These are phyloP conservation scores for Zaprionus lineosus DNA, from an alignment of 2,888 invertebrate species.

Conservation along the genomic window DNA sequence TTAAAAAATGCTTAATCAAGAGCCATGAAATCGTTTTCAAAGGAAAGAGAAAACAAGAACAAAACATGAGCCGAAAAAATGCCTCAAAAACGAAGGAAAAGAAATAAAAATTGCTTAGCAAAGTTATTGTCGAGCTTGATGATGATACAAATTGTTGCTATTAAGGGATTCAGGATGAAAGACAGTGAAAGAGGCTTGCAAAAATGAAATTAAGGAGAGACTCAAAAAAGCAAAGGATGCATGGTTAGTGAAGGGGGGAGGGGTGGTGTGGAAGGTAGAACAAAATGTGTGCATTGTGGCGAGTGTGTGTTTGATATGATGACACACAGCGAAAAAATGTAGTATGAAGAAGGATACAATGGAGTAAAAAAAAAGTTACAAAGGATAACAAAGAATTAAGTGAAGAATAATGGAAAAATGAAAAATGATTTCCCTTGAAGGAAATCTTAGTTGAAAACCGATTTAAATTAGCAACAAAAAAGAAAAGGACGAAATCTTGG, in stretches of 20 bases:
- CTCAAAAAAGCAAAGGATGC: slow-evolving; percentile 7
- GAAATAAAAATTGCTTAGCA: slow-evolving; percentile 66
- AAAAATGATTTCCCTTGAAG: no score
- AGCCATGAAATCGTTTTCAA: slow-evolving; percentile 65
- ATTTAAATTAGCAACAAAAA: no score
- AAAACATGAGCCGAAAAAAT: neutral
- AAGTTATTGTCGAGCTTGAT: slow-evolving; percentile 61
- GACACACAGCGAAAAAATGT: slow-evolving; percentile 18
- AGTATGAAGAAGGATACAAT: neutral
- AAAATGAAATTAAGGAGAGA: slow-evolving; percentile 12
- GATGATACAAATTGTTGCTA: slow-evolving; percentile 71
- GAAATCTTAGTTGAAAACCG: no score
- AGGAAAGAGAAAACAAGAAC: slow-evolving; percentile 53
- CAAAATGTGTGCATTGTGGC: slow-evolving; percentile 13
- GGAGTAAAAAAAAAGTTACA: no score
- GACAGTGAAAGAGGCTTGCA: slow-evolving; percentile 10
- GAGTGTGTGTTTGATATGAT: no score
- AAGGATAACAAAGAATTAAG: no score
- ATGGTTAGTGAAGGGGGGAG: neutral
- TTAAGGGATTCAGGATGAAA: slow-evolving; percentile 27
- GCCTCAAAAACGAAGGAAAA: slow-evolving; percentile 17
- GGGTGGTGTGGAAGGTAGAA: no score
- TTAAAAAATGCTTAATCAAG: slow-evolving; percentile 57
- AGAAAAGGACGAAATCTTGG: neutral
- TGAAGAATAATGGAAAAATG: no score